These are phyloP conservation scores for Chloromyia formosa DNA, from an alignment of 2,888 invertebrate genomes.

Conservation along the genomic window DNA sequence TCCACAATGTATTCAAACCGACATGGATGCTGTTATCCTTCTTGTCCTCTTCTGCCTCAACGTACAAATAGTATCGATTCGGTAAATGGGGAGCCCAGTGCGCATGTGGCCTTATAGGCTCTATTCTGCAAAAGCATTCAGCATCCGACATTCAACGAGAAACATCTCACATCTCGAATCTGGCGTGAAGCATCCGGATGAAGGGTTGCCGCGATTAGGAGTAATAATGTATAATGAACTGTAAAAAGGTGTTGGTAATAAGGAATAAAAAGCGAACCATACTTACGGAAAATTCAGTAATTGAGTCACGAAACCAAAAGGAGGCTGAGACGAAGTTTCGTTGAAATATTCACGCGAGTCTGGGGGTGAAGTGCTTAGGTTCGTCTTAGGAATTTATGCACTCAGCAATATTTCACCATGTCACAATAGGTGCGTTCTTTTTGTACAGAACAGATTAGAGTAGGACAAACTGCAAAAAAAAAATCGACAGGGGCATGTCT, in stretches of 20 bases:
- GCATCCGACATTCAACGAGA: neutral
- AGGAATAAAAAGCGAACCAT: neutral
- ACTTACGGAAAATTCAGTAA: constrained; percentile 2
- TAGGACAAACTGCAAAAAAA: too few relatives aligned
- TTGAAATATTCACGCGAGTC: neutral
- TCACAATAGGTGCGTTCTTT: too few relatives aligned
- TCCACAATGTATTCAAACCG: constrained; percentile 20
- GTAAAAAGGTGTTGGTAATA: constrained; percentile 19
- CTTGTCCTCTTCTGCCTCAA: neutral
- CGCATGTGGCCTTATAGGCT: constrained; percentile 38
- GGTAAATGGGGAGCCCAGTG: neutral
- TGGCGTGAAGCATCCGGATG: constrained; percentile 11
- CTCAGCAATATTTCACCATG: too few relatives aligned
- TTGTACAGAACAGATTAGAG: too few relatives aligned
- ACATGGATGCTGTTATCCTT: constrained; percentile 10
- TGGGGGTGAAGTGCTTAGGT: neutral
- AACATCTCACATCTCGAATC: constrained; percentile 10
- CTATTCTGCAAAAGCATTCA: constrained; percentile 20
- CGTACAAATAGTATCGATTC: constrained; percentile 37
- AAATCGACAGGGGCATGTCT: too few relatives aligned
- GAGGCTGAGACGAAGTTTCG: neutral
- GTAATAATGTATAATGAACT: constrained; percentile 33
- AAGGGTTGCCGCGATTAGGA: constrained; percentile 36
- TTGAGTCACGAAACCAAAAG: neutral
- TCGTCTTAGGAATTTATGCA: neutral